A percentile compares a stretch with the other conserved stretches of the same genome.
Conservation (phyloP, 92 coral and sea anemone genomes). For the Palythoa caribaeorum region DNA sequence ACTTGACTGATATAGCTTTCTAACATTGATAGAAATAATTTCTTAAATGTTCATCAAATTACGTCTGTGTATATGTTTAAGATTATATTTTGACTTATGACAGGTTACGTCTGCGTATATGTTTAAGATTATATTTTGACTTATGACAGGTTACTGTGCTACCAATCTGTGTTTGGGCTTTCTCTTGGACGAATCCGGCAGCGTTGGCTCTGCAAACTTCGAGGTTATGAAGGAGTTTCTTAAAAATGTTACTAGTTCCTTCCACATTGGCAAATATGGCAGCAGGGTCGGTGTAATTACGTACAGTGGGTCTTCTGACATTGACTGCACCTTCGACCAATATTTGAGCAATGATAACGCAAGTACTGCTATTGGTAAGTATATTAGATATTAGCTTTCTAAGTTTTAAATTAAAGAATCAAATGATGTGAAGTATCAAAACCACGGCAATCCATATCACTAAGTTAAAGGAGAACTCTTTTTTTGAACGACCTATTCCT, state of each 20-base stretch:
- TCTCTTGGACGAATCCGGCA: constrained; percentile 12
- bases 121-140: not conserved
- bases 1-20: too few species aligned
- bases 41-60: too few species aligned
- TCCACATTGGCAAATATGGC: not conserved
- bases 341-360: not conserved
- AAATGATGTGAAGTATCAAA: too few species aligned
- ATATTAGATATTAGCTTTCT: not conserved
- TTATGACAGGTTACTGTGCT: constrained; percentile 9
- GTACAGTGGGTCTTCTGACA: not conserved
- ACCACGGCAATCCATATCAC: too few species aligned
- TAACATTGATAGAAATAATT: too few species aligned
- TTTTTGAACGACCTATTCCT: too few species aligned
- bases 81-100: not conserved
- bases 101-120: not conserved
- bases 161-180: constrained; percentile 5
- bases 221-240: constrained; percentile 15
- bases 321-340: constrained; percentile 2
- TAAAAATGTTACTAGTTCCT: not conserved
- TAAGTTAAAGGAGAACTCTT: too few species aligned
- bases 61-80: too few species aligned
- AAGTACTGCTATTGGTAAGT: not conserved
- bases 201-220: not conserved
- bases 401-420: too few species aligned
- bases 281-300: constrained; percentile 26